Percentiles rank a stretch among this genome's conserved stretches.
Evolutionary conservation across 2,797 vertebrate genomes (phyloP).

Genomic region (Florisuga fusca): DNA sequence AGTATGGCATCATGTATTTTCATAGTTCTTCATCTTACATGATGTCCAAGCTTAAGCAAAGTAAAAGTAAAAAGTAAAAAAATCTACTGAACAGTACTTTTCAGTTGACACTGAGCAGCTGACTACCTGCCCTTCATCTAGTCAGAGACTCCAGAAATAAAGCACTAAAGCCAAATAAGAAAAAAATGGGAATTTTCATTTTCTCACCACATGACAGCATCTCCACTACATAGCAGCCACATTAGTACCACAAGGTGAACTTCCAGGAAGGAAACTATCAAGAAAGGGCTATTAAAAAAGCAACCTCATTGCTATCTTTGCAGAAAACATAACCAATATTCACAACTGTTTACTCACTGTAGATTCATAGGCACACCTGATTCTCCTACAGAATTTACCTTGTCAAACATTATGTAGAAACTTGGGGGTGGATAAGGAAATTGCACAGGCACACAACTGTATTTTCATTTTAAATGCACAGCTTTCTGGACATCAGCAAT

Average conservation of each 20-base stretch:
- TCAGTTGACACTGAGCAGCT: background rate
- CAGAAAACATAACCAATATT: background rate
- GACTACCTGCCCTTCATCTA: background rate
- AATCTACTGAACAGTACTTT: background rate
- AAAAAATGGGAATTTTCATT: background rate
- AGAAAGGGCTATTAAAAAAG: background rate
- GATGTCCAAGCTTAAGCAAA: background rate
- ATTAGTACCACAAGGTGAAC: background rate
- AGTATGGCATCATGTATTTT: background rate
- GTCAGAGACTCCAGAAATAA: background rate
- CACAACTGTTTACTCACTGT: background rate
- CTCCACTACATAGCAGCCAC: background rate
- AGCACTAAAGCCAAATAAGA: background rate
- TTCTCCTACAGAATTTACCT: background rate
- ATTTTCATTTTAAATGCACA: background rate
- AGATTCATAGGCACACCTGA: background rate
- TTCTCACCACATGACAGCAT: background rate
- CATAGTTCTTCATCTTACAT: background rate
- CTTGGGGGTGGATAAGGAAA: background rate
- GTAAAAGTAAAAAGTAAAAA: background rate
- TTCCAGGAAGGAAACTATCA: background rate
- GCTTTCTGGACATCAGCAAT: background rate
- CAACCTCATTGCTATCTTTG: background rate
- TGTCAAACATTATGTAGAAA: background rate
- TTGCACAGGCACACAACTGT: background rate